Base-by-base conservation (phyloP, 2,797 vertebrate genomes). In the Melanotaenia nigrans region DNA sequence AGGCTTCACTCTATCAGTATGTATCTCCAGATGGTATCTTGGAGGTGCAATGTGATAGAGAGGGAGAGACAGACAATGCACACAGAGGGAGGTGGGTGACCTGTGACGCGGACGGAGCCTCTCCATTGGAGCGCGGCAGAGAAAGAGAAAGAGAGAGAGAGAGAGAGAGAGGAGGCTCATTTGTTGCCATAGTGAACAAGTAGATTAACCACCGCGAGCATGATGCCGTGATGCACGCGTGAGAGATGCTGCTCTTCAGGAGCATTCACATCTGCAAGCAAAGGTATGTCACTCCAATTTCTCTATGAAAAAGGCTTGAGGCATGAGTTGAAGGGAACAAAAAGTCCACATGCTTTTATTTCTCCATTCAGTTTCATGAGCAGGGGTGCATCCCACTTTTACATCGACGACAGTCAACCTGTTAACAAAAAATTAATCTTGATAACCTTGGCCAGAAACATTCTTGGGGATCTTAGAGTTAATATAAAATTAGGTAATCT, bases 181-280 rank as follows among this genome's bases (percentile, higher is more conserved):
- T 84, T 89, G 90, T 94, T 94, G 89, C 89, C 87, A 92, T 92
- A 92, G 90, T 92, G 90, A 92, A 91, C 91, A 93, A 92, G 93
- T 93, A 91, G 92, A 93, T 92, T 90, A 91, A 81, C 80, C 84
- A 76, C 71, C 32, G 75, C 28, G 62, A 84, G 77, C 82, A 77
- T 69, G 88, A 86, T 82, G 85, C 86, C 42, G 58, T 85, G 90
- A 90, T 84, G 78, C 76, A 91, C 56, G 75, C 61, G 16, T 79
- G 78, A 87, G 79, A 76, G 84, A 88, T 84, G 86, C 82, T 83
- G 71, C 38, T 86, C 85, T 86, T 71, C 65, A 63, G 68, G 69
- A 85, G 62, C 57, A 74, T 73, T 71, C 80, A 89, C 75, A 77
- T 78, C 86, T 77, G 77, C 77, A 63, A 67, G 77, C 75, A 75